Base-by-base conservation (phyloP, 2,113 vertebrate genomes). In the Panthera uncia region DNA sequence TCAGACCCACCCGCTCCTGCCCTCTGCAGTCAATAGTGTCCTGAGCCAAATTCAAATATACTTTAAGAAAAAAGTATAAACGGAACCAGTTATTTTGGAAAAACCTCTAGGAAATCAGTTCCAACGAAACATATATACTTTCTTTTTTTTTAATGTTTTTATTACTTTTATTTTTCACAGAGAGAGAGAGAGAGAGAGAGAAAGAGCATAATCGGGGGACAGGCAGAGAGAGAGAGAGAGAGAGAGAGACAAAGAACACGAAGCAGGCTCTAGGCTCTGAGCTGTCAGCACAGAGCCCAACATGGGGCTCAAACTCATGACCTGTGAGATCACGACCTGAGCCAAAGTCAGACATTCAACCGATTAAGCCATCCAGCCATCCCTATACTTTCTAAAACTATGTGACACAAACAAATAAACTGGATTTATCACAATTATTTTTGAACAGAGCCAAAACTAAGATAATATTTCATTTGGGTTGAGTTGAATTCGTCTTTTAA, bases 401-500 rank as follows among this genome's bases (percentile, higher is more conserved):
- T 36, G 27, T 31, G 33, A 96, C 61, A 14, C 36, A 66, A 73
- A 89, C 36, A 65, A 89, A 90, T 7, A 88, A 76, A 52, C 52
- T 61, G 31, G 50, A 93, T 89, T 87, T 89, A 68, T 95, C 55
- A 89, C 95, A 97, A 93, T 65, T 68, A 71, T 29, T 83, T 96
- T 57, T 76, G 74, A 94, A 38, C 50, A 97, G 1, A 90, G n/a
- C 4, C 19, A 73, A 86, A 96, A 66, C 18, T 82, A 33, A 97
- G 93, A 89, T 41, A 96, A 33, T 31, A 80, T 65, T 93, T 89
- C 76, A 81, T 87, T 91, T 90, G 55, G 38, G 83, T 94, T 78
- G 78, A 85, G 55, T 80, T 63, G 41, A 92, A 52, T 55, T 63
- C 31, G 74, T 80, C 73, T 95, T 89, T 86, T 57, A 91, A 93